Base-by-base conservation (phyloP, 2,797 vertebrate genomes). In the Microctenopoma lineatum region DNA sequence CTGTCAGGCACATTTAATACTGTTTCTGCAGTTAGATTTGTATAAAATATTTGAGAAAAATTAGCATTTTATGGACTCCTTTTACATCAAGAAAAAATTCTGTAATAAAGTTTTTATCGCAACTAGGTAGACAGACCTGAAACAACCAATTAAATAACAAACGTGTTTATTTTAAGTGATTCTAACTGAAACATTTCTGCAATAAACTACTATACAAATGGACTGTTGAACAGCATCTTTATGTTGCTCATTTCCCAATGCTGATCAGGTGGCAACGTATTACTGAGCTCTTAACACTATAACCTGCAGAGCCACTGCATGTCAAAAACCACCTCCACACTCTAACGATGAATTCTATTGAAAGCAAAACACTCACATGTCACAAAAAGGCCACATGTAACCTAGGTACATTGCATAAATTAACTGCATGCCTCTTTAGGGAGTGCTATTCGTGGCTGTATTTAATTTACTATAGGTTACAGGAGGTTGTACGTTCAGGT, bases 301-400 rank as follows among this genome's bases (percentile, higher is more conserved):
- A 47, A 34, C 44, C 47, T 38, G 66, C 63, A 71, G 34, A 80
- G 54, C 34, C 52, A 26, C 59, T 48, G 66, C 36, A 61, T 68
- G 51, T 61, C 73, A 76, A 79, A 56, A 59, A 72, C 59, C 66
- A 64, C 69, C 71, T 63, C 62, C 36, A 32, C 61, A 75, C 44
- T 53, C 26, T 59, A 65, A 45, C 25, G 36, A 73, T 48, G 58
- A 3, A 47, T 65, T 83, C 67, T 56, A 50, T 29, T 70, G 61
- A 68, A 48, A 67, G 50, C 58, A 66, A 66, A 74, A 59, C 59
- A 59, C 63, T 72, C 67, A 73, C 58, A 74, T 45, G 55, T 57
- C 75, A 55, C 79, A 65, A 58, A 84, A 80, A 74, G 67, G 63
- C 46, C 59, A 39, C 52, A 53, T 42, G 61, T 77, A 65, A 81